Evolutionary conservation across 2,113 vertebrate genomes (phyloP).

Genomic region (Struthidea cinerea): DNA sequence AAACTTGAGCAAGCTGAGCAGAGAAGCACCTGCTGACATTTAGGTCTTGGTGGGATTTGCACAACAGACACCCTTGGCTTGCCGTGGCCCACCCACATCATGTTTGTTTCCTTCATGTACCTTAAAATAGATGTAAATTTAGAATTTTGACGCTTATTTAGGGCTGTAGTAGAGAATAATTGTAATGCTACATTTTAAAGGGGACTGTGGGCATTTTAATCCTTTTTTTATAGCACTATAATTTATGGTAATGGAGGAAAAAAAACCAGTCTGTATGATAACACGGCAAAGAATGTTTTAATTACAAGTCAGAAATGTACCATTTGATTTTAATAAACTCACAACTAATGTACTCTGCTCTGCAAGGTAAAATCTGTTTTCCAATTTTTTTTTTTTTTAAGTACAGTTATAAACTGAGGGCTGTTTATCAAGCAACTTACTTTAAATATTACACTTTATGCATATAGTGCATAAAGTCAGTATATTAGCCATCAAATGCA

Average conservation of each 20-base stretch:
- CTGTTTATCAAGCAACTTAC: background rate
- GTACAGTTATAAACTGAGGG: background rate
- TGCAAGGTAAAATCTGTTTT: background rate
- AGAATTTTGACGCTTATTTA: background rate
- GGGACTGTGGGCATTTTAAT: background rate
- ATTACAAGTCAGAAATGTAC: background rate
- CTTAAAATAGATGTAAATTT: background rate
- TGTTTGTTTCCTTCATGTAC: background rate
- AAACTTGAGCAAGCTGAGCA: background rate
- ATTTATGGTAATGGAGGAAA: background rate
- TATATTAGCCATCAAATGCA: background rate
- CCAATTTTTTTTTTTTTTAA: background rate
- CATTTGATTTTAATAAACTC: background rate
- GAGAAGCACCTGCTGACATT: background rate
- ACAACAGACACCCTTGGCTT: background rate
- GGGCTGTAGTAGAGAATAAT: background rate
- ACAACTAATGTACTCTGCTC: background rate
- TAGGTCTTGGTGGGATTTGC: background rate
- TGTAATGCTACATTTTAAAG: background rate
- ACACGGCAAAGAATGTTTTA: background rate
- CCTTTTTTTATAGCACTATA: background rate
- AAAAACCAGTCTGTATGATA: background rate
- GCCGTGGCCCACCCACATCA: background rate
- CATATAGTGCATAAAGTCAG: background rate
- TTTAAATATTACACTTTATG: background rate